Evolutionary conservation across 2,113 vertebrate species (phyloP), one percentile per base, ranked within the genome.

Genomic region (Trogon surrucura): DNA sequence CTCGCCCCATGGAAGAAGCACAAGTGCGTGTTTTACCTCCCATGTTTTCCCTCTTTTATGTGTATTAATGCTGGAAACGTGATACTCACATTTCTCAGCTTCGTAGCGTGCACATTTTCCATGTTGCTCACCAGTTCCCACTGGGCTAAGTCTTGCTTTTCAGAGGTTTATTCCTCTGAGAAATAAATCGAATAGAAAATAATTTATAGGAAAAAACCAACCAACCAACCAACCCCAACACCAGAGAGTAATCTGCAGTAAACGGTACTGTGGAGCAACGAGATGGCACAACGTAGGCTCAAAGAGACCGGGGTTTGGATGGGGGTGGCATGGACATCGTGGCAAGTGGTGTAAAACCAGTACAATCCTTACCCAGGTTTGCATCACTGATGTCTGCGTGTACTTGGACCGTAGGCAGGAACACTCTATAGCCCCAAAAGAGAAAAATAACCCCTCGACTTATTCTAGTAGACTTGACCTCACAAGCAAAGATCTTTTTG

Each of bases 101-200:
- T 21, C 3, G 16, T 7, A 20, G 22, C 1, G 19, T 72, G 64
- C 29, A 13, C 18, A 0, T 74, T 90, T 78, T 34, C 80, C 82
- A 13, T 0, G 8, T 16, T 47, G 45, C 90, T 96, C 81, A 65
- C 21, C 71, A 64, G 4, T 34, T 77, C 92, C 69, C 45, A 14
- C 86, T 13, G 53, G 88, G 60, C 44, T 85, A 34, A 70, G 60
- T 7, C 61, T 67, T 30, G 71, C 82, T 71, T 74, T 80, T 56
- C 22, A 64, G 44, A 86, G 69, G 34, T 69, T 93, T 61, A 16
- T 79, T 93, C 67, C 65, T 94, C 69, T 69, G 36, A 96, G 64
- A 89, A 87, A 83, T 71, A n/a, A 53, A 65, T 48, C n/a, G 27
- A 27, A 51, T 90, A 89, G 85, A 79, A 90, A 90, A 92, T 62